A percentile compares a stretch with the other conserved stretches of the same genome.
Evolutionary conservation across 2,113 vertebrate species (phyloP).

Genomic region (Oxygymnocypris stewartii): DNA sequence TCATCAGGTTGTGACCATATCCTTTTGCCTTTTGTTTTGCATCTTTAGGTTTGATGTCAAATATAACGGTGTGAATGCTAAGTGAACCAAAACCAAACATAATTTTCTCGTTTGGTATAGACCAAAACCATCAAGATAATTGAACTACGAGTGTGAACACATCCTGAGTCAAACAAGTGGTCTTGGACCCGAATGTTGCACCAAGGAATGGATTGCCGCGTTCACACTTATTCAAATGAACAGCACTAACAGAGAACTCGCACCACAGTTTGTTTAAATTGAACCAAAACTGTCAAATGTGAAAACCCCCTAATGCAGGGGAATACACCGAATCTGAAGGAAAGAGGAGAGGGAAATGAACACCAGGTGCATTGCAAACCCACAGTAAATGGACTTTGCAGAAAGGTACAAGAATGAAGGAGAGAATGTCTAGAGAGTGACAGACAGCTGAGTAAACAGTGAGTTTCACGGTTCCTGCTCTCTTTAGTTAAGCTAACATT

Average conservation of each 20-base stretch:
- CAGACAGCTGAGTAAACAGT: slow-evolving; percentile 32
- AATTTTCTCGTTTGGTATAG: not conserved
- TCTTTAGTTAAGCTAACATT: slow-evolving; percentile 8
- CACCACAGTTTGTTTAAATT: not conserved
- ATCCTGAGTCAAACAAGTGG: not conserved
- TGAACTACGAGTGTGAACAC: not conserved
- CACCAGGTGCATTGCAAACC: slow-evolving; percentile 20
- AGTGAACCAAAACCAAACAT: not conserved
- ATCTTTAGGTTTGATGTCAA: not conserved
- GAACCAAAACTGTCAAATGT: not conserved
- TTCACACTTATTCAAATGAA: not conserved
- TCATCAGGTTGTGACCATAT: too few species aligned
- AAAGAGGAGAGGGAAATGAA: not conserved
- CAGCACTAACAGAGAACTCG: not conserved
- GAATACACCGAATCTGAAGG: not conserved
- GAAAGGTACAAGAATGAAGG: not conserved
- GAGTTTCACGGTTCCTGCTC: not conserved
- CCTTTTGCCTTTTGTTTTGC: not conserved
- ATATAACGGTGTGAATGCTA: not conserved
- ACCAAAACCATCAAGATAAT: not conserved
- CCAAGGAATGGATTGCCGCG: not conserved
- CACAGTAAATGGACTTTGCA: slow-evolving; percentile 19
- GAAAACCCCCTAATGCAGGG: not conserved
- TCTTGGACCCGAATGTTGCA: not conserved
- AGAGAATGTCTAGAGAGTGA: not conserved